Percentiles rank a stretch among this genome's conserved stretches.
Conservation (phyloP, 1,140 invertebrate genomes). For the Panagrolaimus sp. region DNA sequence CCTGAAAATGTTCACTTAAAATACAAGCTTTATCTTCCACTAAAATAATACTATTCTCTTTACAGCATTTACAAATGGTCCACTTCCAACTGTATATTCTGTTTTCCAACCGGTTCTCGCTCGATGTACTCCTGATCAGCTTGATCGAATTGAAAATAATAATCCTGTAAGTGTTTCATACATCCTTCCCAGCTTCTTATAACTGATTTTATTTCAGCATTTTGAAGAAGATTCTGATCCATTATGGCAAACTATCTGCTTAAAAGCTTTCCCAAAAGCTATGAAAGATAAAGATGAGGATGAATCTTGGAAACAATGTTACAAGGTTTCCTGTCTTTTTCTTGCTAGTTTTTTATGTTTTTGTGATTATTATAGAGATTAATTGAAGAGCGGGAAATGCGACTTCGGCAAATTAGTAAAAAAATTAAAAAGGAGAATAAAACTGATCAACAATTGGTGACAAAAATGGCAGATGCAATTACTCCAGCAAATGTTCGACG, state of each 20-base stretch:
- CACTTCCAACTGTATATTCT: neutral
- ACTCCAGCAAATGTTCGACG: neutral
- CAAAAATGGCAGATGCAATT: neutral
- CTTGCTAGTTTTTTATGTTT: too few relatives aligned
- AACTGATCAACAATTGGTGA: neutral
- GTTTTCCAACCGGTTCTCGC: neutral
- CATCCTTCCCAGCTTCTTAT: neutral
- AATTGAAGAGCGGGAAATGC: neutral
- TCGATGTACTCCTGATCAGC: neutral
- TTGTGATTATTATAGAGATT: neutral
- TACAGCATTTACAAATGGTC: neutral
- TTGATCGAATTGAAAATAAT: neutral
- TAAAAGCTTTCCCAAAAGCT: neutral
- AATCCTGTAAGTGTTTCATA: neutral
- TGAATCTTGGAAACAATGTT: slow-evolving; percentile 11
- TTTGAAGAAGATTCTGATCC: neutral
- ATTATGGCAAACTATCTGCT: neutral
- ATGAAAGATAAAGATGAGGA: neutral
- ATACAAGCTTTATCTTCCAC: too few relatives aligned
- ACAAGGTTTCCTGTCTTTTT: neutral
- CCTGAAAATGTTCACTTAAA: too few relatives aligned
- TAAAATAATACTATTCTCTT: too few relatives aligned
- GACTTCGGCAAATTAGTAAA: neutral
- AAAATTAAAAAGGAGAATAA: neutral
- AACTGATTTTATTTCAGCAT: neutral